These are phyloP conservation scores for Oscheius sp. DNA, from an alignment of 2,888 invertebrate species.

Conservation along the genomic window DNA sequence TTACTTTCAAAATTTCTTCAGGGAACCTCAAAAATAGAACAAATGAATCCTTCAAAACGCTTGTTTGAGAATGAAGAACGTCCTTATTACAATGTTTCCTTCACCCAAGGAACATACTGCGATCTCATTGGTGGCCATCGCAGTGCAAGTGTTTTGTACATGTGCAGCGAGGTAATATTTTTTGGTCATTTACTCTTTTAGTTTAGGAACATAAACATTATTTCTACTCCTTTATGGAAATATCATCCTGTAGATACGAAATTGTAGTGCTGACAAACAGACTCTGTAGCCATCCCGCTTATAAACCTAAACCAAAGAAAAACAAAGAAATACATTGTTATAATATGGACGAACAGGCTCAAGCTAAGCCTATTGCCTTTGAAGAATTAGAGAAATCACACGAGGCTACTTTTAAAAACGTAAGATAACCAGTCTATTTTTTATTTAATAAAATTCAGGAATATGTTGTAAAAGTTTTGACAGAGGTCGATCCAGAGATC, in stretches of 20 bases:
- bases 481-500: background rate
- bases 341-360: constrained; percentile 60
- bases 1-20: background rate
- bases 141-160: constrained; percentile 62
- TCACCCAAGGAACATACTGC: constrained; percentile 88
- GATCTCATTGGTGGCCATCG: constrained; percentile 82
- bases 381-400: constrained; percentile 46
- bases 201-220: constrained; percentile 7
- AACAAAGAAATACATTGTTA: constrained; percentile 65
- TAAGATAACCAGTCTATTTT: background rate
- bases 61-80: constrained; percentile 85
- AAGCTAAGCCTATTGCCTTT: constrained; percentile 70
- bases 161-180: constrained; percentile 61
- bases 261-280: constrained; percentile 87
- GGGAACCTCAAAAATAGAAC: constrained; percentile 16
- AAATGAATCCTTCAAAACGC: constrained; percentile 60
- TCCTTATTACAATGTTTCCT: constrained; percentile 85
- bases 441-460: constrained; percentile 20
- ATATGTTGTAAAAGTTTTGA: constrained; percentile 14
- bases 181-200: background rate
- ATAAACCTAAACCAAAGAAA: constrained; percentile 61
- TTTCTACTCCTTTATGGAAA: constrained; percentile 32
- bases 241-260: constrained; percentile 90
- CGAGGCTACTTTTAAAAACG: constrained; percentile 46
- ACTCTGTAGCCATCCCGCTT: constrained; percentile 89